These are phyloP conservation scores for Xiphophorus maculatus DNA, from an alignment of 2,113 vertebrate species.

Conservation along the genomic window DNA sequence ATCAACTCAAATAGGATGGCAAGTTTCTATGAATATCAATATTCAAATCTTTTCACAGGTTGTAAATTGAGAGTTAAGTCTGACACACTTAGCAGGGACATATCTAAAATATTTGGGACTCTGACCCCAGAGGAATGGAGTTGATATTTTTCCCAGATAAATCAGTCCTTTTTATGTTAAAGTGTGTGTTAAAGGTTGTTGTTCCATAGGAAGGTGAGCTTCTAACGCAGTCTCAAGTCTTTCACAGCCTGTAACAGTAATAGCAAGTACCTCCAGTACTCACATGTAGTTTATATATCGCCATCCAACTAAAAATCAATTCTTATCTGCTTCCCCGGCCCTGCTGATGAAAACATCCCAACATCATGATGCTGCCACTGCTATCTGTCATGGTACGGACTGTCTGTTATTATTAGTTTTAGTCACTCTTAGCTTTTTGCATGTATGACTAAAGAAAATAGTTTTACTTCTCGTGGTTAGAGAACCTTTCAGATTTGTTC, in stretches of 20 bases:
- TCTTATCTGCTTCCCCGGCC: background rate
- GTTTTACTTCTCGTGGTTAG: background rate
- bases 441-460: background rate
- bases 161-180: background rate
- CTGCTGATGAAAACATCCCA: background rate
- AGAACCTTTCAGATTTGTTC: background rate
- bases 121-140: too few species aligned
- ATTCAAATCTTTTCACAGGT: background rate
- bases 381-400: background rate
- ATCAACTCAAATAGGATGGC: too few species aligned
- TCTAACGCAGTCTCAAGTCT: background rate
- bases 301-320: background rate
- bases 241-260: background rate
- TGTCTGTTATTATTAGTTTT: background rate
- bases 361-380: background rate
- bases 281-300: background rate
- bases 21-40: background rate
- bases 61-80: background rate
- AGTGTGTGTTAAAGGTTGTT: background rate
- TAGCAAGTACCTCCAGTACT: background rate
- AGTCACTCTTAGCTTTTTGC: background rate
- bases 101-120: background rate
- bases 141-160: background rate
- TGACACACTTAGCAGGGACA: background rate
- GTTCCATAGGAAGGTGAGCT: background rate